Evolutionary conservation across 2,888 invertebrate genomes (phyloP).

Genomic region (Osmoderma eremita): DNA sequence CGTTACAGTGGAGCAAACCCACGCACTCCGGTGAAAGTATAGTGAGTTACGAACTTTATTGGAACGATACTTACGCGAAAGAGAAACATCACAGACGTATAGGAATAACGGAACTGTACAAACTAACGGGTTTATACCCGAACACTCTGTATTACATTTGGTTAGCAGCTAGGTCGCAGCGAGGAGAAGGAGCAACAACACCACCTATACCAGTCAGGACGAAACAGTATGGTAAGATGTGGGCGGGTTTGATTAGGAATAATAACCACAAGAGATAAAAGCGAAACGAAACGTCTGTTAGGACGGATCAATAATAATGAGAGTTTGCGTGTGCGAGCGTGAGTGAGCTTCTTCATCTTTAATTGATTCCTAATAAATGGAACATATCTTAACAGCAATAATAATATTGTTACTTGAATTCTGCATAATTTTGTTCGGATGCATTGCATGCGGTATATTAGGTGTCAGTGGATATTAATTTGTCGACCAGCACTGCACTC

Average conservation of each 20-base stretch:
- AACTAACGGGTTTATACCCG: slow-evolving; percentile 90
- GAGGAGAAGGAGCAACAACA: slow-evolving; percentile 95
- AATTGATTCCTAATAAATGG: slow-evolving; percentile 28
- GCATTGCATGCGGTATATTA: slow-evolving; percentile 63
- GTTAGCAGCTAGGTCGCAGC: slow-evolving; percentile 92
- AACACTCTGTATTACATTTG: slow-evolving; percentile 97
- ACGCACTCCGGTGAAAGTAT: slow-evolving; percentile 92
- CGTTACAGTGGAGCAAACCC: slow-evolving; percentile 92
- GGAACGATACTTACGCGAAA: slow-evolving; percentile 96
- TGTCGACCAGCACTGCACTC: slow-evolving; percentile 64
- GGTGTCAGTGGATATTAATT: slow-evolving; percentile 64
- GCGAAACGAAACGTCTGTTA: slow-evolving; percentile 12
- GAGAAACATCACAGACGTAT: slow-evolving; percentile 87
- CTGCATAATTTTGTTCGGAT: slow-evolving; percentile 48
- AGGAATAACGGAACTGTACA: slow-evolving; percentile 85
- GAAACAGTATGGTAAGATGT: slow-evolving; percentile 94
- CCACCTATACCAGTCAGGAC: slow-evolving; percentile 94
- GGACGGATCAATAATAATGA: slow-evolving; percentile 15
- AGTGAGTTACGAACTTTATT: slow-evolving; percentile 94
- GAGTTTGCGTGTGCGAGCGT: slow-evolving; percentile 42
- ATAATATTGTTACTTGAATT: slow-evolving; percentile 21
- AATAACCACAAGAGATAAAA: slow-evolving; percentile 17
- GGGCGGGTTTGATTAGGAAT: slow-evolving; percentile 19
- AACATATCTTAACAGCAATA: neutral
- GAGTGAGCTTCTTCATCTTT: slow-evolving; percentile 39